Evolutionary conservation across 2,888 invertebrate species (phyloP), one percentile per base, ranked within the genome.

Genomic region (Neocrepidodera transversa): DNA sequence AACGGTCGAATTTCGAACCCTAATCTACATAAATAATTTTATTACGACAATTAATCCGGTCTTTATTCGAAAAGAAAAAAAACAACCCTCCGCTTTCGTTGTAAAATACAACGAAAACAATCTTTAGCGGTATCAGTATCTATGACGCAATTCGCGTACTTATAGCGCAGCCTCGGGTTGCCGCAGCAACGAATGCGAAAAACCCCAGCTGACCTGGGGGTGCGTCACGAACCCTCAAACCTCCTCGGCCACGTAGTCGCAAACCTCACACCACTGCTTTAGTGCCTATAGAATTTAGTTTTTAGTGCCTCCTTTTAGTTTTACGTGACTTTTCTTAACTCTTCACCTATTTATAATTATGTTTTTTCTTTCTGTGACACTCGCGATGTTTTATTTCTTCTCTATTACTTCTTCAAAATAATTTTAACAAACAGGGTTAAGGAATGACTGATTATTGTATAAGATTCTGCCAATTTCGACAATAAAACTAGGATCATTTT

Each of bases 131-230:
- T 8, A 10, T 8, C 10, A 10, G n/a, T n/a, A n/a, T n/a, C 11
- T 3, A 1, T 32, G 32, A 32, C 32, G 32, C 11, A 4, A 32
- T 32, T 10, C 13, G 2, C 3, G 6, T 32, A 13, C 32, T n/a
- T 10, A 32, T 26, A 14, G 72, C 73, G 70, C 73, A 72, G 71
- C 71, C 71, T 72, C 73, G 60, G 63, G 72, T 74, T 66, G 68
- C 74, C 55, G 66, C 64, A 73, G 72, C 71, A 73, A 73, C 70
- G 62, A 63, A 62, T 54, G 62, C 62, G 60, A 52, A 57, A 66
- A 2, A 3, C 60, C 66, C 66, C 67, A 63, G 68, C 69, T 65
- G 63, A 68, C 68, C 69, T 36, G 32, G 68, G n/a, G 71, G 70
- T 35, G 67, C 65, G 67, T 59, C 64, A 54, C 60, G 63, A n/a